Evolutionary conservation across 2,888 invertebrate genomes (phyloP), one percentile per base, ranked within the genome.

Genomic region (Hemistola chrysoprasaria): DNA sequence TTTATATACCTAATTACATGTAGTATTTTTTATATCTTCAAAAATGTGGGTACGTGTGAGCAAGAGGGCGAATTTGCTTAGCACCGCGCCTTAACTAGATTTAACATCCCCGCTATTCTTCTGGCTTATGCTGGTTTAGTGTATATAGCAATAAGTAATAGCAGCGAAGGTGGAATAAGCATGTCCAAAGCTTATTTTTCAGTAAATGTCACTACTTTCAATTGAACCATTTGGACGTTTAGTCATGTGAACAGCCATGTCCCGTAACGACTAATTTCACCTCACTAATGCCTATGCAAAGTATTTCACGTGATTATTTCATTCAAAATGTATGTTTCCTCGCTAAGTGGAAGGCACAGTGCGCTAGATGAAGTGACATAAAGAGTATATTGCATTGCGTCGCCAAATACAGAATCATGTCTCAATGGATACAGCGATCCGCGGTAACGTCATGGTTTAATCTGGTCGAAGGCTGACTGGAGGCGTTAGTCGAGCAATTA

Each of bases 401-500:
- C 71, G 71, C 77, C 80, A 76, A 79, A 83, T 78, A 75, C 64
- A 76, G 77, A 63, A 51, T 59, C 56, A 67, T 75, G 77, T 80
- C 77, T 76, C 69, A 78, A 78, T 67, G 70, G 56, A 59, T 64
- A 61, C 68, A 65, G 69, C 67, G 66, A 56, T 69, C n/a, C n/a
- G 66, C 59, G 57, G 56, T 69, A 64, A 78, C 86, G 83, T 86
- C 84, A 86, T 78, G 65, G 71, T 72, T 84, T 81, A 83, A 83
- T 78, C 71, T 69, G 67, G 71, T 59, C 71, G 85, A 85, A 87
- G 87, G 86, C 78, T 81, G 68, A 65, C 75, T 72, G 83, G 78
- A 70, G 85, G 85, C 83, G 85, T 80, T 71, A 71, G 74, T 68
- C 72, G 62, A 71, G 72, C 77, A 80, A 84, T 82, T 81, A 79